Percentiles rank a stretch among this genome's conserved stretches.
phyloP scores from a whole-genome alignment of 2,113 vertebrate genomes.

The Setophaga kirtlandii region DNA sequence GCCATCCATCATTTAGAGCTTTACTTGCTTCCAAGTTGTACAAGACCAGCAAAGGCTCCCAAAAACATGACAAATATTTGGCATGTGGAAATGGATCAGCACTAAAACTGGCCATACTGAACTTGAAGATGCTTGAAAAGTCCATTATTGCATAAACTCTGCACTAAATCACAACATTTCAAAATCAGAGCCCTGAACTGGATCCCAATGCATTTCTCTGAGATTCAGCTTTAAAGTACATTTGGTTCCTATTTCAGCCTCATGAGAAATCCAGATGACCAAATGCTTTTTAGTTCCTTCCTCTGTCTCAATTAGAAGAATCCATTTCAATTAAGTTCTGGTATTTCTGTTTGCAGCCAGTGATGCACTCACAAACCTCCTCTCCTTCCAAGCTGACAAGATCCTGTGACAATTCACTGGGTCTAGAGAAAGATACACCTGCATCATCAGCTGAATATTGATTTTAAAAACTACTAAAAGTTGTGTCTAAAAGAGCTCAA shows the following conservation, averaged over 20 bases:
- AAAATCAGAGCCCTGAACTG: neutral
- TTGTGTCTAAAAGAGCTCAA: neutral
- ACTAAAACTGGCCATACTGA: neutral
- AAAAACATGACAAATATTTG: constrained; percentile 47
- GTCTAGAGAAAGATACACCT: neutral
- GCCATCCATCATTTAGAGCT: constrained; percentile 28
- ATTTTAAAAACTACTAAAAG: neutral
- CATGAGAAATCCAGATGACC: constrained; percentile 27
- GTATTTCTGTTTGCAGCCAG: neutral
- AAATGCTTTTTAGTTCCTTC: constrained; percentile 42
- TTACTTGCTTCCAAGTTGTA: neutral
- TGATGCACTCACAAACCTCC: neutral
- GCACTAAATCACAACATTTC: constrained; percentile 4
- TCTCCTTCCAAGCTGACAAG: neutral
- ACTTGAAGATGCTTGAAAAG: neutral
- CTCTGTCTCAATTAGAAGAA: constrained; percentile 30
- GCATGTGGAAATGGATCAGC: neutral
- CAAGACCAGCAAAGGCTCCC: neutral
- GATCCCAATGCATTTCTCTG: neutral
- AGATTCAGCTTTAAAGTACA: neutral
- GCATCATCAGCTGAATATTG: neutral
- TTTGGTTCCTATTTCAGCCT: constrained; percentile 27
- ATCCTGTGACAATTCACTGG: neutral
- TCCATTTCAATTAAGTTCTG: neutral
- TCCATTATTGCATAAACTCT: neutral